Conservation (phyloP, 1,140 invertebrate genomes). For the Musca domestica region DNA sequence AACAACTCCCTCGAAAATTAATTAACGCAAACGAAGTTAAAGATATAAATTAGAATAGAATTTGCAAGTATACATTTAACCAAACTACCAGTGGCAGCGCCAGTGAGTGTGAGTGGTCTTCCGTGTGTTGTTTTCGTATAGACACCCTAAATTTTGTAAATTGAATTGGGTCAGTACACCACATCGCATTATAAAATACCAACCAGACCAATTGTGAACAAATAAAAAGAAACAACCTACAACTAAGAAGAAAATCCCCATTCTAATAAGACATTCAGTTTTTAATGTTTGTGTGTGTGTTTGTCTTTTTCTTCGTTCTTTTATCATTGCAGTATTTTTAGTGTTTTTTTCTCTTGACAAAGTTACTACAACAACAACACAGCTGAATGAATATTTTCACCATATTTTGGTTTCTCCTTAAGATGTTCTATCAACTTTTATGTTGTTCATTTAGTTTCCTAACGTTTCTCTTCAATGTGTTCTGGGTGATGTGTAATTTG, state of each 20-base stretch:
- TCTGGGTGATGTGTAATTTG: conserved; percentile 51
- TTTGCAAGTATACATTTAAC: too few relatives aligned
- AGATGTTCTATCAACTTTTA: conserved; percentile 51
- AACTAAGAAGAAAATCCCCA: too few relatives aligned
- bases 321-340: conserved; percentile 1
- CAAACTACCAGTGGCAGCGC: background rate
- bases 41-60: background rate
- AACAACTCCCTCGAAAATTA: background rate
- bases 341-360: conserved; percentile 1
- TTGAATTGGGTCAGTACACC: conserved; percentile 13
- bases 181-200: background rate
- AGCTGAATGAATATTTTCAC: conserved; percentile 43
- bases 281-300: too few relatives aligned
- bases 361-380: too few relatives aligned
- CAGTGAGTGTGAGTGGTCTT: background rate
- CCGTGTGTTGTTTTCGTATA: too few relatives aligned
- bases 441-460: conserved; percentile 44
- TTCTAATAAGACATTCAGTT: background rate
- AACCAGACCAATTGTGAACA: too few relatives aligned
- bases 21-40: background rate
- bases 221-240: too few relatives aligned
- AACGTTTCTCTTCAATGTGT: conserved; percentile 47
- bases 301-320: background rate
- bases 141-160: too few relatives aligned
- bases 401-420: conserved; percentile 42